Conservation (phyloP, 2,113 vertebrate species). For the Catharus fuscescens region DNA sequence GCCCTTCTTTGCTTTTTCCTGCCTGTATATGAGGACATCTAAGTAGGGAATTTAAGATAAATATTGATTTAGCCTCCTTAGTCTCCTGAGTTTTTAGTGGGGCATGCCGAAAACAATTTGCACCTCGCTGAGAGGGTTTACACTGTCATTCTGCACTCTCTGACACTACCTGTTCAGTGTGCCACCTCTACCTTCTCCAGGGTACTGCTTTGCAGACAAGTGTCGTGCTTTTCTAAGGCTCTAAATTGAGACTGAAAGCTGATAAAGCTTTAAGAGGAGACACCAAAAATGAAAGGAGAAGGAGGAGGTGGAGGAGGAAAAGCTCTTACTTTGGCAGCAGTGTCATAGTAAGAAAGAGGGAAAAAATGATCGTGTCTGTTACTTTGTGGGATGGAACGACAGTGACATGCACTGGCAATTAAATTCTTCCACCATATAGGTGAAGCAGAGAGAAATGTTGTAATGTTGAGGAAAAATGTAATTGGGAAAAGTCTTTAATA, state of each 20-base stretch:
- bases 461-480: not conserved
- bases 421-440: not conserved
- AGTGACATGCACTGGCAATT: not conserved
- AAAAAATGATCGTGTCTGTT: not conserved
- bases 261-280: not conserved
- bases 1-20: not conserved
- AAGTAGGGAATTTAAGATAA: not conserved
- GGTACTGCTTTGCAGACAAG: not conserved
- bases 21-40: rapidly evolving
- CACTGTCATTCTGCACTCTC: not conserved
- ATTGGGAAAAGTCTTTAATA: not conserved
- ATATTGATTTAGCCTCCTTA: not conserved
- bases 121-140: not conserved
- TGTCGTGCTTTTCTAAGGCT: not conserved
- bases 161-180: not conserved
- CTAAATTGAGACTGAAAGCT: slow-evolving; percentile 14
- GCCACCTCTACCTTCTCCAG: not conserved
- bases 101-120: not conserved
- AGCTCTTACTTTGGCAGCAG: not conserved
- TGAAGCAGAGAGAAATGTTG: not conserved
- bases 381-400: not conserved
- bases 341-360: not conserved
- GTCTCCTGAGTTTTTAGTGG: not conserved
- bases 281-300: not conserved
- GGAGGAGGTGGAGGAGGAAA: slow-evolving; percentile 4